Evolutionary conservation across 1,140 invertebrate genomes (phyloP), one percentile per base, ranked within the genome.

Genomic region (Stratiolaelaps scimitus): DNA sequence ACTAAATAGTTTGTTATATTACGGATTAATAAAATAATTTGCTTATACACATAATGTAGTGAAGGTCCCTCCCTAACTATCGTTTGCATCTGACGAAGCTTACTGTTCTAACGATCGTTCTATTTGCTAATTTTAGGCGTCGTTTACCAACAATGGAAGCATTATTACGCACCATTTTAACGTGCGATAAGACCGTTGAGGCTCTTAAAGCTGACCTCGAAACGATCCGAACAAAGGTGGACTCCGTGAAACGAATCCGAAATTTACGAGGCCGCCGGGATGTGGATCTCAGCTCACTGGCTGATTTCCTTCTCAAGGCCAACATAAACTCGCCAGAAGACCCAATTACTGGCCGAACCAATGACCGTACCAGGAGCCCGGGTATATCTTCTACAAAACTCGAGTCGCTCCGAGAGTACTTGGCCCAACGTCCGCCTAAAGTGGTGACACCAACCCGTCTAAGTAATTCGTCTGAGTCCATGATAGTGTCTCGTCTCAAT

Each of bases 101-200:
- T n/a, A n/a, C n/a, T n/a, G n/a, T n/a, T 26, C 15, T 60, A 15
- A 23, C 2, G 15, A 26, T 4, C 26, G 17, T 1, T 1, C 15
- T 26, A 1, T 26, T 60, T 60, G 13, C 53, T 15, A 15, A 19
- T 23, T 60, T 23, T 15, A 60, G 53, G 53, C 26, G 23, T 29
- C 53, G 53, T 23, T 17, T 34, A 15, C 53, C 53, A 5, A 60
- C 53, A 15, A 60, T 60, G 23, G 53, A 60, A 34, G 34, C 34
- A 23, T 34, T 60, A 6, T 60, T 17, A 17, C 26, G 53, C 15
- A 60, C 53, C 15, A 60, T 60, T 34, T 23, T 60, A 15, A 26
- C 26, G 15, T 60, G 53, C 53, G 53, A 60, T 19, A 60, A 60
- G 10, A 60, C 53, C 26, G 34, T 60, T 10, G 53, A 60, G 34